Evolutionary conservation across 2,888 invertebrate species (phyloP), one percentile per base, ranked within the genome.

Genomic region (Caenorhabditis afra): DNA sequence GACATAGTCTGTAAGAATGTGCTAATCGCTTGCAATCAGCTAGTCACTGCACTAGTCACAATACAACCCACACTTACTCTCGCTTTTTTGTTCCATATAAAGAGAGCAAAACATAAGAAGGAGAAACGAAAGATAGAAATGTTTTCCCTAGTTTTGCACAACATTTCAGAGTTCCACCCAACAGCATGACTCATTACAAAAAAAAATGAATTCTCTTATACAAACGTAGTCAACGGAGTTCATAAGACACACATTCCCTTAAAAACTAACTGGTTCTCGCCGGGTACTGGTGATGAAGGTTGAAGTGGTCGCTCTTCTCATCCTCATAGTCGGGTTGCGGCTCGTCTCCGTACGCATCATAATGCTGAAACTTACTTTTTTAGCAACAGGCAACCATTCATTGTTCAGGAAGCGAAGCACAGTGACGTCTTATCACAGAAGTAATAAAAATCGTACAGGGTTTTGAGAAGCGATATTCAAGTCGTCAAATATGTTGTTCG

Each of bases 301-400:
- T 61, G 57, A 78, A 78, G 10, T 59, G 61, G 45, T 78, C 78
- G 39, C 64, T 67, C 35, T 50, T 59, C 55, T 79, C 79, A 20
- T 79, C 74, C 14, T 65, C 79, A 22, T 79, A 79, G 50, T 79
- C 70, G 20, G 74, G 67, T 23, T 75, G 64, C 5, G 74, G 74
- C 35, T 57, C 73, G n/a, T 73, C 62, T 23, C 49, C 65, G 47
- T 75, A 65, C 3, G 79, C 67, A 14, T 67, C 29, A 55, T 73
- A 79, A 7, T 70, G 53, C 65, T 66, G 59, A n/a, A 70, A 76
- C 18, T 47, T 10, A 47, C 23, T 18, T n/a, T 39, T 22, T 65
- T 22, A 22, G n/a, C 12, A 12, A 37, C 7, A 11, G 14, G 4
- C 12, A n/a, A 50, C 39, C 3, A 22, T 0, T n/a, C 22, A 10